Evolutionary conservation across 2,113 vertebrate species (phyloP), one percentile per base, ranked within the genome.

Genomic region (Stictonetta naevosa): DNA sequence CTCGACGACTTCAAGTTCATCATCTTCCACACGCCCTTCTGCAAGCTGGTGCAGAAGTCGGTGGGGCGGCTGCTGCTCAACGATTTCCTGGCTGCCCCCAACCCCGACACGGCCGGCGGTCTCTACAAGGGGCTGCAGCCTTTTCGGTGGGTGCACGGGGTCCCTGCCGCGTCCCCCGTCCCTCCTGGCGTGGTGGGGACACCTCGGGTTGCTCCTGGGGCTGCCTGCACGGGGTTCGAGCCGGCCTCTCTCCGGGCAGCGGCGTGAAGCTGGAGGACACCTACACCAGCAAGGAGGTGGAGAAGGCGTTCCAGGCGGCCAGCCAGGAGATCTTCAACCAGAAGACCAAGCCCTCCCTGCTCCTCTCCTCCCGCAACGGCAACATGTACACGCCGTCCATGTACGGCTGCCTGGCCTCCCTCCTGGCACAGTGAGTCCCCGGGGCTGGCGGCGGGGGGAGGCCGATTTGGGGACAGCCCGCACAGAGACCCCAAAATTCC

Each of bases 1-100:
- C 97, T 98, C 0, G 96, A 98, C 0, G 98, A 98, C 40, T 96
- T 98, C 71, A 97, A 98, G 82, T 98, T 97, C 83, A 88, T 98
- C 86, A 97, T 98, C 81, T 98, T 98, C 95, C 98, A 98, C 85
- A 97, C 98, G 0, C 98, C 98, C 20, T 98, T 98, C 91, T 98
- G 98, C 97, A 98, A 98, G 86, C 78, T 98, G 92, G 97, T 98
- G 74, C 98, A 98, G 97, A 98, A 98, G 44, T 98, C 98, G 0
- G 92, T 98, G 92, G 98, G 96, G 48, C 95, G 98, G n/a, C 85
- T 98, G 90, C 48, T 98, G 79, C 92, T 98, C 86, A 98, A 96
- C 0, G 98, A 98, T 90, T 98, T 98, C 95, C 72, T 98, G 73
- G 94, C 96, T 5, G 52, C 93, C 48, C 71, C 94, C 33, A 95